Evolutionary conservation across 2,888 invertebrate species (phyloP).

Genomic region (Melanostoma mellinum): DNA sequence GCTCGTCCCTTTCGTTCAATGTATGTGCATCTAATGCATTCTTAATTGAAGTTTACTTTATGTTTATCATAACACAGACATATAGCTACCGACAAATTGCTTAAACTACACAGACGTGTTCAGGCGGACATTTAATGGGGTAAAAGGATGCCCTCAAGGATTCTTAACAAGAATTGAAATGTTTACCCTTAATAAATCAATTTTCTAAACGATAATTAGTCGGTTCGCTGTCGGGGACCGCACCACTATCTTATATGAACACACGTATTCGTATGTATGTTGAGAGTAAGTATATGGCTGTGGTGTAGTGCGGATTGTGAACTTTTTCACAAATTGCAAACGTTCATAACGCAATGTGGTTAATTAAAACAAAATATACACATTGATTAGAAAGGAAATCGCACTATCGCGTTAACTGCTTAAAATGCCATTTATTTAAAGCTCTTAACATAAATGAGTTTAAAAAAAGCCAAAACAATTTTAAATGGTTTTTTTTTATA

Average conservation of each 20-base stretch:
- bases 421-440: constrained; percentile 36
- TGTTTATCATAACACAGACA: constrained; percentile 29
- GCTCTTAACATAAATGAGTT: neutral
- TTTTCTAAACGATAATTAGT: constrained; percentile 67
- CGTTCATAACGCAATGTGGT: neutral
- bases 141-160: constrained; percentile 43
- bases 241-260: neutral
- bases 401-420: constrained; percentile 26
- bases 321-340: constrained; percentile 15
- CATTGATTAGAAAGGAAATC: constrained; percentile 3
- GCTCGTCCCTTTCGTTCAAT: constrained; percentile 15
- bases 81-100: constrained; percentile 4
- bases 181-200: constrained; percentile 67
- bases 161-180: constrained; percentile 42
- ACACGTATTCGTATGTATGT: neutral
- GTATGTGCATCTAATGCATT: constrained; percentile 54
- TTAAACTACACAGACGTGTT: constrained; percentile 24
- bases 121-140: neutral
- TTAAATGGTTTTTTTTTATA: constrained; percentile 24
- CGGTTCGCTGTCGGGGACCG: constrained; percentile 13
- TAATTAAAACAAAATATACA: constrained; percentile 52
- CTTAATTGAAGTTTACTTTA: constrained; percentile 64
- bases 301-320: constrained; percentile 10
- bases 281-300: too few species aligned
- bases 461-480: neutral